phyloP scores from a whole-genome alignment of 2,888 invertebrate genomes.

The Polydrusus pterygomalis region DNA sequence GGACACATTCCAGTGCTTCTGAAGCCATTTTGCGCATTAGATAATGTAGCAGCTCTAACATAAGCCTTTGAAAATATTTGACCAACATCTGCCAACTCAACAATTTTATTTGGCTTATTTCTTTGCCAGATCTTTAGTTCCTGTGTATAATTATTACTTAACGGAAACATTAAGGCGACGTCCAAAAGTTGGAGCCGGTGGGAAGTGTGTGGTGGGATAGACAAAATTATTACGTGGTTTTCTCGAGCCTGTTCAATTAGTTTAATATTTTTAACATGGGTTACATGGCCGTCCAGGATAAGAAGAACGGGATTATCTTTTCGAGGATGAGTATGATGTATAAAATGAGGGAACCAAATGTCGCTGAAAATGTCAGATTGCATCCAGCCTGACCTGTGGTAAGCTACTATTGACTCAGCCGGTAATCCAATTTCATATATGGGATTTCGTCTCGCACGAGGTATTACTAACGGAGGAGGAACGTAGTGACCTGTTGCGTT shows the following conservation, averaged over 20 bases:
- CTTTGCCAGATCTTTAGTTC: constrained; percentile 23
- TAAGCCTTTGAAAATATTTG: constrained; percentile 26
- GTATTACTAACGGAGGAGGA: constrained; percentile 33
- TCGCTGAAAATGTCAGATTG: not conserved
- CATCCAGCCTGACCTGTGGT: constrained; percentile 44
- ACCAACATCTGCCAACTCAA: not conserved
- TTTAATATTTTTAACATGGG: constrained; percentile 57
- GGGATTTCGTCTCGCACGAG: constrained; percentile 27
- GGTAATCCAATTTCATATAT: constrained; percentile 53
- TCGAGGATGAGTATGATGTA: constrained; percentile 59
- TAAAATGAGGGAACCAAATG: too few relatives aligned
- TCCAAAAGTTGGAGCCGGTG: constrained; percentile 51
- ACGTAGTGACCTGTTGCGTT: constrained; percentile 44
- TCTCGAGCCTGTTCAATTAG: constrained; percentile 54
- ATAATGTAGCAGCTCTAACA: constrained; percentile 11
- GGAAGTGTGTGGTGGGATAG: constrained; percentile 62
- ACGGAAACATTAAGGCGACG: constrained; percentile 18
- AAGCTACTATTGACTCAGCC: constrained; percentile 55
- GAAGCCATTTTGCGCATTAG: not conserved
- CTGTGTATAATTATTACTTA: constrained; percentile 16
- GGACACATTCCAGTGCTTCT: not conserved
- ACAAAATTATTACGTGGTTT: constrained; percentile 61
- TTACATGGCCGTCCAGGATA: constrained; percentile 63
- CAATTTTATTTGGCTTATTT: constrained; percentile 31
- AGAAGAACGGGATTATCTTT: constrained; percentile 62